Evolutionary conservation across 2,888 invertebrate genomes (phyloP).

Genomic region (Meloe dianella): DNA sequence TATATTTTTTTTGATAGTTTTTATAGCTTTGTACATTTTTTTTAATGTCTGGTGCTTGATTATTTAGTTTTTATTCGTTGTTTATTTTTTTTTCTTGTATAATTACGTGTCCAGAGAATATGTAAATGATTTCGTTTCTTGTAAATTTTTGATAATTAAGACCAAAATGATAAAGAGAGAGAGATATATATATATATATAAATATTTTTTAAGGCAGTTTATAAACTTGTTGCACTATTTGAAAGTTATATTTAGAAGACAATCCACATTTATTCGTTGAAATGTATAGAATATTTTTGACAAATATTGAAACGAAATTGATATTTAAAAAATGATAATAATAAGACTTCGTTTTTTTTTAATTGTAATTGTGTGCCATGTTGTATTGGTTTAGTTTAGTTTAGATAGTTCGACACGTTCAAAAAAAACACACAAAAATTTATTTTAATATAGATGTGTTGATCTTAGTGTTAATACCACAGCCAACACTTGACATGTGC

Average conservation of each 20-base stretch:
- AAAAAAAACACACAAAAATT: constrained; percentile 9
- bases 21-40: constrained; percentile 17
- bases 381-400: constrained; percentile 24
- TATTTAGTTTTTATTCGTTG: constrained; percentile 18
- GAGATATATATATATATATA: neutral
- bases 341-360: neutral
- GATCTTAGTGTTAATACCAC: constrained; percentile 23
- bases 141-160: constrained; percentile 23
- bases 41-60: constrained; percentile 15
- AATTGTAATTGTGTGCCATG: constrained; percentile 31
- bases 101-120: neutral
- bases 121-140: constrained; percentile 13
- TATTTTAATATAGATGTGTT: constrained; percentile 21
- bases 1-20: constrained; percentile 14
- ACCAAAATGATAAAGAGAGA: constrained; percentile 28
- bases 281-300: constrained; percentile 23
- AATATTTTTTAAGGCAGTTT: constrained; percentile 34
- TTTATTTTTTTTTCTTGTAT: neutral
- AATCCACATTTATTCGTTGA: constrained; percentile 27
- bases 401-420: constrained; percentile 11
- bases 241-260: constrained; percentile 34
- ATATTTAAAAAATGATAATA: constrained; percentile 13
- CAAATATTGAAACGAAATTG: constrained; percentile 24
- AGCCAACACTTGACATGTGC: constrained; percentile 28
- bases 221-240: constrained; percentile 38